These are phyloP conservation scores for Melanchra persicariae DNA, from an alignment of 2,888 invertebrate species.

Conservation along the genomic window DNA sequence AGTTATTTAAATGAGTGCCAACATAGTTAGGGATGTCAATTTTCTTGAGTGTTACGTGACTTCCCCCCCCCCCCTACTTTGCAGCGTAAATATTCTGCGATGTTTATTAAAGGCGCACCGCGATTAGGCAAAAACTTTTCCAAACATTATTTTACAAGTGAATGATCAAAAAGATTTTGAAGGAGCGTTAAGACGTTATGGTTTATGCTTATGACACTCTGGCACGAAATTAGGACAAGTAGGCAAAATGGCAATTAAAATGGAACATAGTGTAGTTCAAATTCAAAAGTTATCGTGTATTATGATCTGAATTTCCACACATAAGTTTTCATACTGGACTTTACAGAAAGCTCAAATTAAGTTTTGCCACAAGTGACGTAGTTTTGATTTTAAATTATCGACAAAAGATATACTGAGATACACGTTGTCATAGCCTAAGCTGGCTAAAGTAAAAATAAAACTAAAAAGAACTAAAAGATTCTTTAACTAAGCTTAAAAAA, in stretches of 20 bases:
- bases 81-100: conserved; percentile 68
- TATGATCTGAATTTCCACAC: not conserved
- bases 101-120: conserved; percentile 68
- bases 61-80: conserved; percentile 56
- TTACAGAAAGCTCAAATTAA: not conserved
- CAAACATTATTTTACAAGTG: conserved; percentile 17
- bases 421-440: too few relatives aligned
- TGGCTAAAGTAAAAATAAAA: not conserved
- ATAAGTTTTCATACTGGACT: not conserved
- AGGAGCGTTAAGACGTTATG: not conserved
- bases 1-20: conserved; percentile 86
- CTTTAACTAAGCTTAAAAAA: not conserved
- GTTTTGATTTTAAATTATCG: not conserved
- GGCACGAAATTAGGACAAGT: not conserved
- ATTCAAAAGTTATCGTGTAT: not conserved
- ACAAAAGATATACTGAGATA: not conserved
- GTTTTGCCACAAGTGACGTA: not conserved
- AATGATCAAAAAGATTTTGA: conserved; percentile 1
- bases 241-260: not conserved
- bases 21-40: conserved; percentile 84
- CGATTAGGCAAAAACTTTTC: conserved; percentile 36
- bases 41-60: conserved; percentile 80
- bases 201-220: not conserved
- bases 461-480: not conserved
- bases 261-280: not conserved